Base-by-base conservation (phyloP, 2,888 invertebrate species). In the Diplolepis rosae region DNA sequence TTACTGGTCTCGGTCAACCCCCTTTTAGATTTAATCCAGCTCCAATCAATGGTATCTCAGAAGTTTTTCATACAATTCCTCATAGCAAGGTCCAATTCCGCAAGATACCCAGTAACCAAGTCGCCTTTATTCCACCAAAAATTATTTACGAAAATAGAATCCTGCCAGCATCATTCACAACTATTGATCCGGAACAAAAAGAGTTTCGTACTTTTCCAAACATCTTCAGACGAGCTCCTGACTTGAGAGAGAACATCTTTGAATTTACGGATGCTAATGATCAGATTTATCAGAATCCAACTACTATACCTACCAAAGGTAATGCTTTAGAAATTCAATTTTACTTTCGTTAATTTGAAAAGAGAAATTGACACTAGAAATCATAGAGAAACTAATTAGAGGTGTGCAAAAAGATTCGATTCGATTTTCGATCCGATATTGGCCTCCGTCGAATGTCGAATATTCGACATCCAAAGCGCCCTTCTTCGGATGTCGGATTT, bases 131-230 rank as follows among this genome's bases (percentile, higher is more conserved):
- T 7, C 79, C 80, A 6, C 80, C 81, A 2, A 80, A 77, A 71
- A 69, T 81, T 13, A 69, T 80, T 32, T 81, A 83, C 70, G 79
- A 79, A n/a, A 73, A 72, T 2, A 77, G 76, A 68, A 75, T 79
- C 28, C 51, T 80, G 11, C 80, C 82, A 0, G 74, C 78, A 18
- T 77, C 79, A 7, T 79, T 82, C 50, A 61, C 15, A 24, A 27
- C 61, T 27, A 48, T 35, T 0, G 39, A 28, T 2, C n/a, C 35
- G 9, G 15, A 15, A 15, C 61, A 69, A 18, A 61, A 61, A 7
- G n/a, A 61, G 4, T 61, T 27, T 15, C 7, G 27, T 1, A 24
- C 24, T 13, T 39, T 35, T 32, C 2, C 32, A 22, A 35, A 61
- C 39, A 39, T 39, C n/a, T 61, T 61, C n/a, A 61, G 39, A 35